These are phyloP conservation scores for Meloe dianella DNA, from an alignment of 2,888 invertebrate species.

Conservation along the genomic window DNA sequence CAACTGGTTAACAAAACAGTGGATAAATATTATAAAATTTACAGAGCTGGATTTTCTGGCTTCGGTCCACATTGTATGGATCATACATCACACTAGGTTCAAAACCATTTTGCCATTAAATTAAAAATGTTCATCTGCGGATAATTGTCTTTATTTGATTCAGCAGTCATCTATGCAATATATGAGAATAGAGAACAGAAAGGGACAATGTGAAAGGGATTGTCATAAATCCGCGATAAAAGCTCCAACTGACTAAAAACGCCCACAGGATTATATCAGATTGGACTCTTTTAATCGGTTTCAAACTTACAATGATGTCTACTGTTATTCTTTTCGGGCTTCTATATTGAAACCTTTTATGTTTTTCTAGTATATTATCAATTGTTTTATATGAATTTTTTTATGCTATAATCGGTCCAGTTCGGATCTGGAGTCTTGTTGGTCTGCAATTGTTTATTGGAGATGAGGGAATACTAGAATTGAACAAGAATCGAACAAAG, in stretches of 20 bases:
- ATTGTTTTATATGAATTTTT: not conserved
- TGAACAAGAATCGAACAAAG: not conserved
- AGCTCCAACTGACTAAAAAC: not conserved
- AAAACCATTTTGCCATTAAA: not conserved
- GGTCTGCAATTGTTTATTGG: slow-evolving; percentile 12
- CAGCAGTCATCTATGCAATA: slow-evolving; percentile 4
- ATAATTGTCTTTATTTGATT: slow-evolving; percentile 1
- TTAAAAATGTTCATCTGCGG: slow-evolving; percentile 8
- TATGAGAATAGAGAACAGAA: not conserved
- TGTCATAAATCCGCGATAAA: not conserved
- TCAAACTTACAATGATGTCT: not conserved
- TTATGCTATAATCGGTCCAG: not conserved
- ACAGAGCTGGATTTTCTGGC: slow-evolving; percentile 26
- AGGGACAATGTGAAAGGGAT: not conserved
- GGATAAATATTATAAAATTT: slow-evolving; percentile 37
- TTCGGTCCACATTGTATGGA: not conserved
- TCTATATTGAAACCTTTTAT: not conserved
- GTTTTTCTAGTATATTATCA: not conserved
- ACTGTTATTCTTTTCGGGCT: not conserved
- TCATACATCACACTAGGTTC: slow-evolving; percentile 21
- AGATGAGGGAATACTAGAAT: not conserved
- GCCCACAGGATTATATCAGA: not conserved
- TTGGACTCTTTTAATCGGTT: slow-evolving; percentile 1
- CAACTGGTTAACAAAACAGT: slow-evolving; percentile 26
- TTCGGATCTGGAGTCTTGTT: not conserved